phyloP scores from a whole-genome alignment of 2,888 invertebrate genomes.

The Chymomyza amoena region DNA sequence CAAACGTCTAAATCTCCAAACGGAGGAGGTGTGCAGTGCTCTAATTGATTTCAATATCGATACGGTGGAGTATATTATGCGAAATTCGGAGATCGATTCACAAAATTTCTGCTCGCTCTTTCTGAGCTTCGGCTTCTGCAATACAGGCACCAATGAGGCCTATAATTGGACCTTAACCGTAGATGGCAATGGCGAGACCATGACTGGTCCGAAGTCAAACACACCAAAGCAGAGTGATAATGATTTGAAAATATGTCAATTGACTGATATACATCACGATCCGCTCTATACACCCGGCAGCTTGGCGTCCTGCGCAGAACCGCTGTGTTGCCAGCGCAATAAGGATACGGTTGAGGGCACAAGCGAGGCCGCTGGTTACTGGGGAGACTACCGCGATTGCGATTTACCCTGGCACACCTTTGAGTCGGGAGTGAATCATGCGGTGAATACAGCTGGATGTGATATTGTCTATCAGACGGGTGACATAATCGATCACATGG shows the following conservation, averaged over 20 bases:
- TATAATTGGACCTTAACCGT: slow-evolving; percentile 71
- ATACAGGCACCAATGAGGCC: slow-evolving; percentile 41
- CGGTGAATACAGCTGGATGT: slow-evolving; percentile 82
- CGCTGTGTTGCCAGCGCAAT: slow-evolving; percentile 86
- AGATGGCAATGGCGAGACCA: slow-evolving; percentile 27
- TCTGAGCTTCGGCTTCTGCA: slow-evolving; percentile 68
- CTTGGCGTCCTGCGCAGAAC: slow-evolving; percentile 86
- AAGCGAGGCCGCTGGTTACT: slow-evolving; percentile 83
- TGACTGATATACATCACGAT: slow-evolving; percentile 86
- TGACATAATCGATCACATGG: slow-evolving; percentile 90
- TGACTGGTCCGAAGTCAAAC: slow-evolving; percentile 61
- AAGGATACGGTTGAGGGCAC: slow-evolving; percentile 50
- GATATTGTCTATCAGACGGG: slow-evolving; percentile 90
- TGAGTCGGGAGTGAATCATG: slow-evolving; percentile 83
- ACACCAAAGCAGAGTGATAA: slow-evolving; percentile 47
- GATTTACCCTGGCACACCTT: slow-evolving; percentile 87
- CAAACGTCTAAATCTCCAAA: slow-evolving; percentile 81
- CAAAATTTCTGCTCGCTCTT: slow-evolving; percentile 77
- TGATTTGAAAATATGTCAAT: slow-evolving; percentile 71
- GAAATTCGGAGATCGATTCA: slow-evolving; percentile 78
- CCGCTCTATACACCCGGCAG: slow-evolving; percentile 84
- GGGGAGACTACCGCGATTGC: slow-evolving; percentile 90
- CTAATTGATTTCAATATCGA: slow-evolving; percentile 82
- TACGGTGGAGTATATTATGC: slow-evolving; percentile 82
- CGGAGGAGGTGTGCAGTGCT: slow-evolving; percentile 82